Percentiles rank a stretch among this genome's conserved stretches.
phyloP scores from a whole-genome alignment of 1,140 invertebrate species.

The Diorhabda elongata region DNA sequence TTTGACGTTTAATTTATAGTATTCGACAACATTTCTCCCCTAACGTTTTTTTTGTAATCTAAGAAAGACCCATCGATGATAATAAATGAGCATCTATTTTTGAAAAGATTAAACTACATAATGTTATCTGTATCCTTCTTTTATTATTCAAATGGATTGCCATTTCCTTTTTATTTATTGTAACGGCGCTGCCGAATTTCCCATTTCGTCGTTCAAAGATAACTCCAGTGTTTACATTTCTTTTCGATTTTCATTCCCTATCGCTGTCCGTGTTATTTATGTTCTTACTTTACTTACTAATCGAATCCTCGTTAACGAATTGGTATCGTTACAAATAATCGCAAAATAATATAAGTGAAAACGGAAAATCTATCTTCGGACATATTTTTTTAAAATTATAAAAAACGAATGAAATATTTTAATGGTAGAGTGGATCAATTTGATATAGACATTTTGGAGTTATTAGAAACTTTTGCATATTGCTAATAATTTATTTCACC shows the following conservation, averaged over 20 bases:
- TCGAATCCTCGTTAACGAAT: not conserved
- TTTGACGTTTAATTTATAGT: too few relatives aligned
- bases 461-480: too few relatives aligned
- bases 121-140: not conserved
- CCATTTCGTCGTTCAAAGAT: not conserved
- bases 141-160: constrained; percentile 2
- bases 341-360: too few relatives aligned
- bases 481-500: too few relatives aligned
- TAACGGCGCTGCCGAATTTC: not conserved
- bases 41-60: not conserved
- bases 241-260: not conserved
- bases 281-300: not conserved
- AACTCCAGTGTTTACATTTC: not conserved
- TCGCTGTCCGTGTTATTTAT: not conserved
- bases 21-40: too few relatives aligned
- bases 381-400: too few relatives aligned
- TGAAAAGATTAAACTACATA: constrained; percentile 1
- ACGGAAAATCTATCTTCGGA: too few relatives aligned
- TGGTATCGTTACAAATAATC: not conserved
- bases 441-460: too few relatives aligned
- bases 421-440: too few relatives aligned
- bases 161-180: constrained; percentile 1
- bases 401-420: too few relatives aligned
- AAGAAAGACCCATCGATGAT: not conserved
- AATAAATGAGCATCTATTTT: constrained; percentile 3